Percentiles rank a stretch among this genome's conserved stretches.
These are phyloP conservation scores for Nothocercus julius DNA, from an alignment of 2,113 vertebrate genomes.

Conservation along the genomic window DNA sequence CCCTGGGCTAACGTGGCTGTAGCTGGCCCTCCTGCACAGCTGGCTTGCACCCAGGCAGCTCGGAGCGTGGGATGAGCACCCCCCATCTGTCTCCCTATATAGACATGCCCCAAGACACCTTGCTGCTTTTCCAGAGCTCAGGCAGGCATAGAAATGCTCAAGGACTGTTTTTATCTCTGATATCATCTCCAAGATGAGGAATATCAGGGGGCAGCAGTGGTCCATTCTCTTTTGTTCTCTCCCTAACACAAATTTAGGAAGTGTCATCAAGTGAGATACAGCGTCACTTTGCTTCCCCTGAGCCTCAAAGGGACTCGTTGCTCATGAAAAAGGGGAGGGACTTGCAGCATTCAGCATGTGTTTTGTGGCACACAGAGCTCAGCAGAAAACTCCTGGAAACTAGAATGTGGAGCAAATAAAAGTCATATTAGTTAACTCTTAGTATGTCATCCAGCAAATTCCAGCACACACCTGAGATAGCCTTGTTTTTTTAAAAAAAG, in stretches of 20 bases:
- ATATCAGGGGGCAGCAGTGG: not conserved
- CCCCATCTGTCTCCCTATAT: not conserved
- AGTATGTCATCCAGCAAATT: not conserved
- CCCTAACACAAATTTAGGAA: not conserved
- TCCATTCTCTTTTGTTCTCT: not conserved
- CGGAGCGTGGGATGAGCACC: not conserved
- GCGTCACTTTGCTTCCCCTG: not conserved
- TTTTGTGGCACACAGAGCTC: not conserved
- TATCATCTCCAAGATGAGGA: not conserved
- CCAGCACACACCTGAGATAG: not conserved
- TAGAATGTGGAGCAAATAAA: not conserved
- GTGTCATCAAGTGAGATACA: not conserved
- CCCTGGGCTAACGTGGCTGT: not conserved
- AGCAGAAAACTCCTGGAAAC: not conserved
- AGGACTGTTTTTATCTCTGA: not conserved
- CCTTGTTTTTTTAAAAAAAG: not conserved
- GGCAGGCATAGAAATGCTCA: not conserved
- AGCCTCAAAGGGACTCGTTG: not conserved
- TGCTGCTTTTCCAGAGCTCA: conserved; percentile 6
- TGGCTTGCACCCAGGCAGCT: conserved; percentile 16
- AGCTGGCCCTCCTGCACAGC: conserved; percentile 11
- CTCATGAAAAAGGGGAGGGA: not conserved
- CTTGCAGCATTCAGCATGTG: not conserved
- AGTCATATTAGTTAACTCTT: not conserved
- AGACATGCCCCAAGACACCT: not conserved